phyloP scores from a whole-genome alignment of 2,113 vertebrate genomes.

The Grus americana region DNA sequence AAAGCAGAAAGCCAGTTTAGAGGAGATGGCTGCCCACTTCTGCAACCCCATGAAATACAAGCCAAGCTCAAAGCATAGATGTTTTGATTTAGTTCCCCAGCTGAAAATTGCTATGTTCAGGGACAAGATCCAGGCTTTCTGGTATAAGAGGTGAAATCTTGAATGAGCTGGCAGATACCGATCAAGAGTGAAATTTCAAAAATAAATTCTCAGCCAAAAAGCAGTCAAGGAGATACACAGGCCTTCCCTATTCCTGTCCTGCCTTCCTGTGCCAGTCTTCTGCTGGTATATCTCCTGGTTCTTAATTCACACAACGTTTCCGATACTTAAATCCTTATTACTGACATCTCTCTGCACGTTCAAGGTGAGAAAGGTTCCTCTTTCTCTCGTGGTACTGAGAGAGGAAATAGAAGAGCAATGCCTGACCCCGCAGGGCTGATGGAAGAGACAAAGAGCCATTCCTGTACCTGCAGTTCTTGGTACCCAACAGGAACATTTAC shows the following conservation, averaged over 20 bases:
- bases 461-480: background rate
- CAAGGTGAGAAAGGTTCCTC: background rate
- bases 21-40: background rate
- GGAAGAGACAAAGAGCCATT: background rate
- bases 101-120: background rate
- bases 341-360: background rate
- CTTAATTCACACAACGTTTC: background rate
- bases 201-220: background rate
- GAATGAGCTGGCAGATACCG: background rate
- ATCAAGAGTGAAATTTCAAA: background rate
- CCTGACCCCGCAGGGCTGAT: background rate
- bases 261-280: too few relatives aligned
- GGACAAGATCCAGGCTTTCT: background rate
- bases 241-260: background rate
- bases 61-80: background rate
- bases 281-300: background rate
- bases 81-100: background rate
- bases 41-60: background rate
- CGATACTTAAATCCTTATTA: background rate
- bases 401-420: fast-evolving
- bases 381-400: background rate
- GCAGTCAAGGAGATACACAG: background rate
- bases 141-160: background rate
- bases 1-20: background rate
- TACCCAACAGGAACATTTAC: background rate